Evolutionary conservation across 2,113 vertebrate genomes (phyloP).

Genomic region (Oceanodroma tethys): DNA sequence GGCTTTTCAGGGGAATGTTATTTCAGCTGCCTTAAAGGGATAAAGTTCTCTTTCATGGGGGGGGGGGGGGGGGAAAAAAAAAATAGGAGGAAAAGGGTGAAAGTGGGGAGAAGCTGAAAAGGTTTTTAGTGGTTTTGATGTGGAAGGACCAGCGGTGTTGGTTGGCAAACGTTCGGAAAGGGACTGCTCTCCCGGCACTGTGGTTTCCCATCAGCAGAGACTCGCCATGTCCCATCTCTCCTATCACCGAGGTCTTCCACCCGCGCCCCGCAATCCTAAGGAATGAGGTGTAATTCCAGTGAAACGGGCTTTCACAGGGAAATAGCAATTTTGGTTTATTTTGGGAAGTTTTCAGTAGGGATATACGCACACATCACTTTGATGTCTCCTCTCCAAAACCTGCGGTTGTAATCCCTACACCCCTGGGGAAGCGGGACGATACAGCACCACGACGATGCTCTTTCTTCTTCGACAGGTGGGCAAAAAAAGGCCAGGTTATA

Average conservation of each 20-base stretch:
- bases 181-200: neutral
- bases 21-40: conserved; percentile 60
- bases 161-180: neutral
- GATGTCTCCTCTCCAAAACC: neutral
- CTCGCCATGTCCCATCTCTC: neutral
- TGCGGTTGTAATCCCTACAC: neutral
- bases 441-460: accelerated
- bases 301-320: neutral
- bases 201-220: neutral
- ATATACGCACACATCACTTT: accelerated
- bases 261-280: neutral
- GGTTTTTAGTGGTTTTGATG: neutral
- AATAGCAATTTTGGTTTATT: neutral
- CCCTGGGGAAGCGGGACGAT: accelerated
- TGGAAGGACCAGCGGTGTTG: neutral
- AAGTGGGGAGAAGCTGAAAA: neutral
- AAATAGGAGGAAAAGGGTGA: neutral
- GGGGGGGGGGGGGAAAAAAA: accelerated
- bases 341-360: neutral
- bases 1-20: conserved; percentile 46
- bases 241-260: neutral
- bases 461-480: conserved; percentile 82
- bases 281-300: neutral
- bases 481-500: conserved; percentile 91
- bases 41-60: neutral